Conservation (phyloP, 2,888 invertebrate species). For the Lysandra bellargus region DNA sequence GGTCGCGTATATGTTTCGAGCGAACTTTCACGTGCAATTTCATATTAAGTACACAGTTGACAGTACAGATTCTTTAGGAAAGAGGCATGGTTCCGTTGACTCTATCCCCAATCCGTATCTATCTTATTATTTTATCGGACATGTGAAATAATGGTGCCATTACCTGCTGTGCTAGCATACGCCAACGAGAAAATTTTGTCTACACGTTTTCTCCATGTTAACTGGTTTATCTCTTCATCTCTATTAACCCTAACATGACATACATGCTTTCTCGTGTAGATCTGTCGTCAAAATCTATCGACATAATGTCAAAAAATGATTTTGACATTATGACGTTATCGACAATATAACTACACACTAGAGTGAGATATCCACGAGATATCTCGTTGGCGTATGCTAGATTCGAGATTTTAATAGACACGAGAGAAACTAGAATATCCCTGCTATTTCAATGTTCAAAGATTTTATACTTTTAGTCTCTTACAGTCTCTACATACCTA, state of each 20-base stretch:
- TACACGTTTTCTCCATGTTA: too few species aligned
- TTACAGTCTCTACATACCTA: background rate
- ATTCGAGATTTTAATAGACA: background rate
- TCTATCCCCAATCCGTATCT: background rate
- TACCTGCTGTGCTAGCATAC: background rate
- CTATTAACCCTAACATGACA: too few species aligned
- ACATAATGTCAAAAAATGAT: too few species aligned
- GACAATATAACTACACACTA: too few species aligned
- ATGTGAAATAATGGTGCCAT: background rate
- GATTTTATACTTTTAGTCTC: background rate
- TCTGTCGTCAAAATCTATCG: too few species aligned
- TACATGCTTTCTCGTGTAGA: too few species aligned
- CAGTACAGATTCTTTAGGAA: background rate
- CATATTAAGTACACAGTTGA: conserved; percentile 44
- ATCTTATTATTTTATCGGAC: background rate
- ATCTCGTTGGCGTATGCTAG: too few species aligned
- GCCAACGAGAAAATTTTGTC: too few species aligned
- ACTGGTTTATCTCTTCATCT: too few species aligned
- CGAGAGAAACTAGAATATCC: background rate
- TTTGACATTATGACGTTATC: too few species aligned
- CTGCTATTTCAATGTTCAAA: background rate
- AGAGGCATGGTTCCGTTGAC: background rate
- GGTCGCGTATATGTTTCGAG: conserved; percentile 47
- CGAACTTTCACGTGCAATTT: conserved; percentile 49
- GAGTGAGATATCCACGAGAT: too few species aligned